Base-by-base conservation (phyloP, 2,888 invertebrate species). In the Eupithecia subumbrata region DNA sequence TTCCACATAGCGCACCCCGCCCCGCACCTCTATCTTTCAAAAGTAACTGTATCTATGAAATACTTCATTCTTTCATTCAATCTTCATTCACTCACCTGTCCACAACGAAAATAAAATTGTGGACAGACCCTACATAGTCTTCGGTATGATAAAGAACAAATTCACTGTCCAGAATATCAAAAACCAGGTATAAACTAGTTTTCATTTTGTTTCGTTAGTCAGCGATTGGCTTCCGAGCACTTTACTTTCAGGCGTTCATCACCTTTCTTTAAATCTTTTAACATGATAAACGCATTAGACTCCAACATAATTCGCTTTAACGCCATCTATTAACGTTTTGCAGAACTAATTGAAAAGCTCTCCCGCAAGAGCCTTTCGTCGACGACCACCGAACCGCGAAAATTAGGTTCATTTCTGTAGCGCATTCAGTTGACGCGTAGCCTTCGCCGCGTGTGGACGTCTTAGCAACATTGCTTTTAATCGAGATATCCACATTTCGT, bases 371-470 rank as follows among this genome's bases (percentile, higher is more conserved):
- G 81, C 82, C 80, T 83, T 85, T 86, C 83, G 83, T 82, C 83
- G 83, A 84, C 85, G 82, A 86, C 83, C 84, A 83, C 83, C 85
- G 85, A 86, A 84, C 85, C 86, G 82, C 84, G 85, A 85, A 89
- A 91, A 91, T 90, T 89, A 89, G 91, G 90, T 91, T 90, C 89
- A 86, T 88, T 88, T 90, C 87, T 85, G 86, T 82, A 85, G 86
- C 86, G 86, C 84, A 85, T 87, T 86, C 89, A 92, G 92, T 92
- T 84, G 87, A 85, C 88, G 87, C 86, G 86, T 85, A 85, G 80
- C 83, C 83, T 80, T 78, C 81, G 76, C 68, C 70, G 79, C 76
- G 85, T 48, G 78, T 80, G 84, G 86, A 79, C 82, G 88, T 85
- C 82, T 48, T 12, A 14, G 43, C 68, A 25, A 22, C 9, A 64